A percentile compares a stretch with the other conserved stretches of the same genome.
These are phyloP conservation scores for Diadegma fenestrale DNA, from an alignment of 2,888 invertebrate genomes.

Conservation along the genomic window DNA sequence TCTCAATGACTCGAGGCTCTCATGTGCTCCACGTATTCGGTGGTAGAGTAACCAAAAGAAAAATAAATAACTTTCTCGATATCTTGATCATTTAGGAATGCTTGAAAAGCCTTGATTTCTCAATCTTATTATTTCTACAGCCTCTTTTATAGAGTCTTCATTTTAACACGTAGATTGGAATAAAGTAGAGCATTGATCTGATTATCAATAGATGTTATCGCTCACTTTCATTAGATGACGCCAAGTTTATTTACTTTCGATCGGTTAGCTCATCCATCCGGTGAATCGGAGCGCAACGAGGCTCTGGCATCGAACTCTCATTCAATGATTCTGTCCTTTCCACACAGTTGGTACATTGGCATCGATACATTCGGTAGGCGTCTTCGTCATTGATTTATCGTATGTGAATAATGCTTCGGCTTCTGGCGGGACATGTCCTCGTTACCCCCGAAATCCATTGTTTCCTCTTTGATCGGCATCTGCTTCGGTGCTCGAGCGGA, in stretches of 20 bases:
- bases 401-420: constrained; percentile 61
- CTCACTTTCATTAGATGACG: constrained; percentile 52
- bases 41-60: constrained; percentile 13
- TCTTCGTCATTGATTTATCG: constrained; percentile 63
- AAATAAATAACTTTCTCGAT: constrained; percentile 17
- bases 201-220: constrained; percentile 24
- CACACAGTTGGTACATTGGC: constrained; percentile 14
- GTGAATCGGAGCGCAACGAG: constrained; percentile 65
- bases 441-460: constrained; percentile 76
- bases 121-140: constrained; percentile 20
- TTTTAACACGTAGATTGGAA: background rate
- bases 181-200: constrained; percentile 8
- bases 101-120: constrained; percentile 47
- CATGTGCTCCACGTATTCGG: constrained; percentile 17
- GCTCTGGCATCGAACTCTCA: background rate
- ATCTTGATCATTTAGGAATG: constrained; percentile 35
- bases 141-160: background rate
- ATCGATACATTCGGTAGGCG: constrained; percentile 34
- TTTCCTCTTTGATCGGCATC: constrained; percentile 70
- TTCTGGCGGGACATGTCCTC: constrained; percentile 74
- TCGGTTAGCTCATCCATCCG: constrained; percentile 40
- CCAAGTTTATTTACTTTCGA: constrained; percentile 66
- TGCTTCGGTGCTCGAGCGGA: background rate
- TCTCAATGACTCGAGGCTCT: constrained; percentile 50
- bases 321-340: constrained; percentile 23